These are phyloP conservation scores for Cyanoramphus novaezelandiae DNA, from an alignment of 2,113 vertebrate species.

Conservation along the genomic window DNA sequence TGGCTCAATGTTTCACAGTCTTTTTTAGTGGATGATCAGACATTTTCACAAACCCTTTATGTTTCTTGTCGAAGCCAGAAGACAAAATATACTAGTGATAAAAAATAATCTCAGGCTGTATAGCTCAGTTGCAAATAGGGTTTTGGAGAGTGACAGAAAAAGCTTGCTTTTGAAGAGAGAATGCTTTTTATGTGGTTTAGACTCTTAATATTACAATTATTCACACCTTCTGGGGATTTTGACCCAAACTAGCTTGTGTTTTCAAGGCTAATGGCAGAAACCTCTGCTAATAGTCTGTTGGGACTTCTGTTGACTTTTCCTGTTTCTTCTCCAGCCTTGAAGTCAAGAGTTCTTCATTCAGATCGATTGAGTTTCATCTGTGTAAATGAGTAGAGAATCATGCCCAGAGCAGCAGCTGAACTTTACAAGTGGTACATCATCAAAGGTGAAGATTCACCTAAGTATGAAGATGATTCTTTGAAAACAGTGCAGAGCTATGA, in stretches of 20 bases:
- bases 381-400: background rate
- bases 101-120: background rate
- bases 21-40: background rate
- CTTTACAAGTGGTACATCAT: background rate
- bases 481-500: background rate
- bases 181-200: background rate
- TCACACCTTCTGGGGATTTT: slow-evolving; percentile 10
- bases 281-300: background rate
- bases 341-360: background rate
- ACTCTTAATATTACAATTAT: background rate
- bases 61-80: background rate
- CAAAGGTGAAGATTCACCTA: background rate
- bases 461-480: background rate
- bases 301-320: background rate
- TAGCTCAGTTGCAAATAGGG: background rate
- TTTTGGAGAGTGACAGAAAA: background rate
- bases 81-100: background rate
- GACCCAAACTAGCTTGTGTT: background rate
- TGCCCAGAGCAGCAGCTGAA: background rate
- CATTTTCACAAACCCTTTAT: background rate
- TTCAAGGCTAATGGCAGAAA: background rate
- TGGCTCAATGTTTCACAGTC: background rate
- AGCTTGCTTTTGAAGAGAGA: background rate
- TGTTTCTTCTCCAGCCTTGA: background rate
- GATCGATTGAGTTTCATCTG: background rate